Percentiles rank a stretch among this genome's conserved stretches.
Evolutionary conservation across 92 coral and sea anemone species (phyloP).

Genomic region (Porites divaricata): DNA sequence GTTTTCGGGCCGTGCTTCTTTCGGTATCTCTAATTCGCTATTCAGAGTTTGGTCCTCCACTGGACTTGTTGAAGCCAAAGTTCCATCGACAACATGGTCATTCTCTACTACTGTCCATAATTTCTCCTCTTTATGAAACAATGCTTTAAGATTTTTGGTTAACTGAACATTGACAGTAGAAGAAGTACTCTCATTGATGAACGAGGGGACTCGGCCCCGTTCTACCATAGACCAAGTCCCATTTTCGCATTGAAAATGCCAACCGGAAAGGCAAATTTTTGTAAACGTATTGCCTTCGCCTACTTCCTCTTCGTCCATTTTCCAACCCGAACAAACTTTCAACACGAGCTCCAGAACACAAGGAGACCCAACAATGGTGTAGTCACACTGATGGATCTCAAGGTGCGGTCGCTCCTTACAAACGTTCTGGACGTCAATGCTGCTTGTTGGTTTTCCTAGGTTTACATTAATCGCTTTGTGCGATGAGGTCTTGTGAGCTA

Average conservation of each 20-base stretch:
- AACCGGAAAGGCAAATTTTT: slow-evolving; percentile 45
- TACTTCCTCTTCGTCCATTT: slow-evolving; percentile 40
- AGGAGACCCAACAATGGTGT: slow-evolving; percentile 26
- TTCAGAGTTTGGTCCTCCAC: not conserved
- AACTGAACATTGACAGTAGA: slow-evolving; percentile 1
- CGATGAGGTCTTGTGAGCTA: not conserved
- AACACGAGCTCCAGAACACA: slow-evolving; percentile 23
- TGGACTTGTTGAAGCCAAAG: not conserved
- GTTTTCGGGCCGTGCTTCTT: not conserved
- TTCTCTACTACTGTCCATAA: slow-evolving; percentile 34
- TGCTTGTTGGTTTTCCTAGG: not conserved
- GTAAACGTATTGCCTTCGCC: slow-evolving; percentile 17
- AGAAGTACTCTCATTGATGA: not conserved
- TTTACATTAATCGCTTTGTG: not conserved
- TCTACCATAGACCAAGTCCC: slow-evolving; percentile 27
- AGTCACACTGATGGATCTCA: slow-evolving; percentile 27
- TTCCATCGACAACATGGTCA: not conserved
- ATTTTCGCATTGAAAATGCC: slow-evolving; percentile 21
- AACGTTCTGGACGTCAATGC: not conserved
- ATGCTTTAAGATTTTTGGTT: slow-evolving; percentile 9
- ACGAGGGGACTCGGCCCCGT: not conserved
- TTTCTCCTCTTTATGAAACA: slow-evolving; percentile 28
- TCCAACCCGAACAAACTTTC: slow-evolving; percentile 20
- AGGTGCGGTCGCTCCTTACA: not conserved
- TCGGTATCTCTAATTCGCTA: not conserved